Base-by-base conservation (phyloP, 2,888 invertebrate genomes). In the Agonopterix subpropinquella region DNA sequence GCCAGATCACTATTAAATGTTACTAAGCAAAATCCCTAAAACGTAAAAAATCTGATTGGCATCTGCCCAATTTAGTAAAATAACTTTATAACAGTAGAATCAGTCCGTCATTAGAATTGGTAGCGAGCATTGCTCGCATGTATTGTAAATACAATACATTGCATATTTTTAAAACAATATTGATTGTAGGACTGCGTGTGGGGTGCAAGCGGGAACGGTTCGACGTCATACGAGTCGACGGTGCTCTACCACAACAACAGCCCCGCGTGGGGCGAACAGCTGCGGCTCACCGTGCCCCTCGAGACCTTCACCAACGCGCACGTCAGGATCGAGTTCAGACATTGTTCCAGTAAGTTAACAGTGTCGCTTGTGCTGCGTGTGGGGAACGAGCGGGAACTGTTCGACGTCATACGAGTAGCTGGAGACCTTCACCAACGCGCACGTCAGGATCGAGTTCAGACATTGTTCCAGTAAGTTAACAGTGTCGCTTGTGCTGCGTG, bases 241-340 rank as follows among this genome's bases (percentile, higher is more conserved):
- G 95, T 98, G 18, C 91, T 97, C 61, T 98, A 98, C 75, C 98
- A 98, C 85, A 96, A 96, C 84, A 98, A 98, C 81, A 93, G 94
- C 35, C 98, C 98, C 0, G 92, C 93, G 53, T 98, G 98, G 98
- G 93, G 93, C 53, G 98, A 98, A 77, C 96, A 95, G 61, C 89
- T 96, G 43, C 90, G 97, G 53, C 89, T 98, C 54, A 94, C 95
- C 5, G 93, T 98, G 48, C 97, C 98, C 3, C 93, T 98, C 54
- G 98, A 98, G 69, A 95, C 94, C 58, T 98, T 98, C 82, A 94
- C 96, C 41, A 92, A 93, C n/a, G 95, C 97, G 11, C 98, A 98
- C 78, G 92, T 98, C 2, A 91, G 98, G 53, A 92, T 98, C 61
- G 97, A 98, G 80, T 97, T 96, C 73, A 89, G 96, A 37, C 98